Evolutionary conservation across 1,140 invertebrate genomes (phyloP).

Genomic region (Bombus sylvicola): DNA sequence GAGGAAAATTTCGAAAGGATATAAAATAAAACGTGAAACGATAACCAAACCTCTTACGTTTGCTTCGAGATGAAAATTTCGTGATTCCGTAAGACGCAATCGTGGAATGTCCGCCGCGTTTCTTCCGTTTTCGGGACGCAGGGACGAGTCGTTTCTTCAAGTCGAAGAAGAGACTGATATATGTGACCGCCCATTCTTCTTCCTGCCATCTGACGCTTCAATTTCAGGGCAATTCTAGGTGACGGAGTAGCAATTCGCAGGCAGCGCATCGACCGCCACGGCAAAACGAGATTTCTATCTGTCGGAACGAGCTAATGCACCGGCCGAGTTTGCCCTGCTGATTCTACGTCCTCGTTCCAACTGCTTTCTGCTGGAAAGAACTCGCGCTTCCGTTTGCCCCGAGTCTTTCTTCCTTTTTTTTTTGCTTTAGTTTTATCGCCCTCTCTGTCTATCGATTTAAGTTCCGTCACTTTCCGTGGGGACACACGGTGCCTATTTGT

Average conservation of each 20-base stretch:
- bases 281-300: slow-evolving; percentile 61
- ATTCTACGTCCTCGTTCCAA: slow-evolving; percentile 25
- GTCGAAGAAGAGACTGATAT: slow-evolving; percentile 6
- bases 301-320: slow-evolving; percentile 50
- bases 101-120: no score
- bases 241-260: slow-evolving; percentile 53
- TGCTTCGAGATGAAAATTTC: not conserved
- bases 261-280: slow-evolving; percentile 34
- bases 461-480: not conserved
- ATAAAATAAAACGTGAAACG: not conserved
- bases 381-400: slow-evolving; percentile 26
- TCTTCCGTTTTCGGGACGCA: not conserved
- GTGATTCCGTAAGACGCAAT: not conserved
- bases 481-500: not conserved
- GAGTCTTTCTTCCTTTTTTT: no score
- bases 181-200: slow-evolving; percentile 52
- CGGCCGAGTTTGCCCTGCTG: slow-evolving; percentile 12
- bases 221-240: slow-evolving; percentile 59
- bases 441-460: not conserved
- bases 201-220: slow-evolving; percentile 57
- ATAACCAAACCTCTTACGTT: no score
- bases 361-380: slow-evolving; percentile 13
- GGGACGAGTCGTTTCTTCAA: not conserved
- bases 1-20: not conserved
- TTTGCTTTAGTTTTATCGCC: no score